Conservation (phyloP, 2,113 vertebrate species). For the Antigone vipio region DNA sequence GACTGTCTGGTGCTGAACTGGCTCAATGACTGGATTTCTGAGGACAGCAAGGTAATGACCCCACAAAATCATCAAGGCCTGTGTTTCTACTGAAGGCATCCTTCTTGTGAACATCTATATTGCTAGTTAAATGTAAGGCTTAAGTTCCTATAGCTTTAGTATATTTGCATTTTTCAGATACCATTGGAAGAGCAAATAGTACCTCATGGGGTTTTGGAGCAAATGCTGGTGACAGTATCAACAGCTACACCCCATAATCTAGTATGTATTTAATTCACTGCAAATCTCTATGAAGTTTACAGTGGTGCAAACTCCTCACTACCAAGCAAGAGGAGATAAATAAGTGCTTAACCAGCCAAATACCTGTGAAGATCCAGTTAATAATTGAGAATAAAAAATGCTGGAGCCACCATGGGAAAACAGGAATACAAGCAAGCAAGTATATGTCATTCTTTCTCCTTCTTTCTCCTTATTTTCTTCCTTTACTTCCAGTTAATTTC, state of each 20-base stretch:
- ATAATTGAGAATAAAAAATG: neutral
- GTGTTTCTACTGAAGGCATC: neutral
- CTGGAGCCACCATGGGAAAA: neutral
- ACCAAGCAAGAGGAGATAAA: neutral
- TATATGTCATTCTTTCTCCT: neutral
- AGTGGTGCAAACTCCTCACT: neutral
- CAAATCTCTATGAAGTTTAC: neutral
- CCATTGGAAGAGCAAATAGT: neutral
- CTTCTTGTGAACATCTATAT: neutral
- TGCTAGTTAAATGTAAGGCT: neutral
- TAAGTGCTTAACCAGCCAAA: neutral
- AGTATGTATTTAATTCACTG: neutral
- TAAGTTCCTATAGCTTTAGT: neutral
- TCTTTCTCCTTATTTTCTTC: neutral
- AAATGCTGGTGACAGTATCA: neutral
- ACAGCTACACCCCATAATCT: neutral
- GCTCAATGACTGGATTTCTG: neutral
- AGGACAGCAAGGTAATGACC: neutral
- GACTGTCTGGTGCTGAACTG: neutral
- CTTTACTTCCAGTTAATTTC: neutral
- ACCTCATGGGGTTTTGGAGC: neutral
- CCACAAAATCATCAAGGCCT: neutral
- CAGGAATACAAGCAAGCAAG: neutral
- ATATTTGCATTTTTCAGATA: neutral
- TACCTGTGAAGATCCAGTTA: neutral